Base-by-base conservation (phyloP, 30 jellyfish, hydroid and myxozoan species). In the Sanderia malayensis region DNA sequence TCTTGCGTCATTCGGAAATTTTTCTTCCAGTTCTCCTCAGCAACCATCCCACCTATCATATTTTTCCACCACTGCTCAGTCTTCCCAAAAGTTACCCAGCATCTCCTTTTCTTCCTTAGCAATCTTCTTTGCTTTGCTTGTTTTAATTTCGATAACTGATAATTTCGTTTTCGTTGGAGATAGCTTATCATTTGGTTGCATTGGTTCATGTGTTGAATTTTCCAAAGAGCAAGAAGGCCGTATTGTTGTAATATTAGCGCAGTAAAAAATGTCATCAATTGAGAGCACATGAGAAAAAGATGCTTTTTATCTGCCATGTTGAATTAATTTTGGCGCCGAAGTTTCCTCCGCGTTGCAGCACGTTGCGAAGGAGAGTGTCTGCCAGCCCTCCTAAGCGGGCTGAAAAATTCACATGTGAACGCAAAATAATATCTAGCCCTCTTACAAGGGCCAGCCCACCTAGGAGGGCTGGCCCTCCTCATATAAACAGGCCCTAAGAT, bases 41-140 rank as follows among this genome's bases (percentile, higher is more conserved):
- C 78, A 19, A 34, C 76, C 31, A 27, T 47, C 10, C 78, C 79
- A 2, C 45, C 61, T 27, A 57, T 41, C 83, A 82, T 72, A 41
- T 82, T 71, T 18, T 27, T 22, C 87, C 87, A 73, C 83, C 87
- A 63, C 77, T 72, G 71, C 18, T 82, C 87, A 13, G 77, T 82
- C 11, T 75, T 45, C 18, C 71, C 94, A 29, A 66, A 19, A 1
- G 58, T 15, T 10, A 30, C 44, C 86, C 85, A 81, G 68, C 71
- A 32, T 34, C 61, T 46, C 73, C 81, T 69, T 67, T 81, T 81
- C 70, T 63, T 70, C 77, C 80, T 58, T 28, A 31, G 46, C 76
- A 81, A 67, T 61, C 70, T 68, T 61, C 86, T 44, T 60, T 44
- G 79, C 78, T 61, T 60, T 41, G 86, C 86, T 1, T 13, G 61